Conservation (phyloP, 2,797 vertebrate genomes). For the Valencia hispanica region DNA sequence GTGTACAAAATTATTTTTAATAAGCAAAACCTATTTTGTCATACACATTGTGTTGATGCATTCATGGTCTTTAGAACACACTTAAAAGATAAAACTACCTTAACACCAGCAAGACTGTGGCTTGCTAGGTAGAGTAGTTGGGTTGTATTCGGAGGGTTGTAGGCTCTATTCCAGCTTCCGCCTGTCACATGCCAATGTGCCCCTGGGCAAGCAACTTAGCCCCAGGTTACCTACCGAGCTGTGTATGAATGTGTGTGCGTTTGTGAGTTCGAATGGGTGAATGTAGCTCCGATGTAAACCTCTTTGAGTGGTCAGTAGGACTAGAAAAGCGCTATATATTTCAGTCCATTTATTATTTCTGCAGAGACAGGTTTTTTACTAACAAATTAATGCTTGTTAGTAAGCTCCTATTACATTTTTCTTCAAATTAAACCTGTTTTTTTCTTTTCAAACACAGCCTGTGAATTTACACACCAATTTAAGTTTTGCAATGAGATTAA, state of each 20-base stretch:
- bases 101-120: neutral
- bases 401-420: neutral
- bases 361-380: neutral
- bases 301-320: no score
- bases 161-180: no score
- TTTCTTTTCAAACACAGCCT: neutral
- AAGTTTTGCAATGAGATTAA: neutral
- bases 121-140: no score
- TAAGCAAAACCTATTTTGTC: neutral
- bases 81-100: neutral
- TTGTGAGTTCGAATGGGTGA: no score
- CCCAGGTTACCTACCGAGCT: no score
- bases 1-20: neutral
- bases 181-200: no score
- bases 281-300: no score
- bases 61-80: neutral
- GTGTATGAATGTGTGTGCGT: no score
- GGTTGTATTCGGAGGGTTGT: no score
- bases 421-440: neutral
- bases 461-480: neutral
- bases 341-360: no score
- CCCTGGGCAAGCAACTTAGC: no score
- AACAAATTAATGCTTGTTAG: neutral
- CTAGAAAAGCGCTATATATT: no score
- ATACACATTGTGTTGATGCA: neutral